A percentile compares a stretch with the other conserved stretches of the same genome.
Evolutionary conservation across 2,113 vertebrate species (phyloP).

Genomic region (Myotis brandtii): DNA sequence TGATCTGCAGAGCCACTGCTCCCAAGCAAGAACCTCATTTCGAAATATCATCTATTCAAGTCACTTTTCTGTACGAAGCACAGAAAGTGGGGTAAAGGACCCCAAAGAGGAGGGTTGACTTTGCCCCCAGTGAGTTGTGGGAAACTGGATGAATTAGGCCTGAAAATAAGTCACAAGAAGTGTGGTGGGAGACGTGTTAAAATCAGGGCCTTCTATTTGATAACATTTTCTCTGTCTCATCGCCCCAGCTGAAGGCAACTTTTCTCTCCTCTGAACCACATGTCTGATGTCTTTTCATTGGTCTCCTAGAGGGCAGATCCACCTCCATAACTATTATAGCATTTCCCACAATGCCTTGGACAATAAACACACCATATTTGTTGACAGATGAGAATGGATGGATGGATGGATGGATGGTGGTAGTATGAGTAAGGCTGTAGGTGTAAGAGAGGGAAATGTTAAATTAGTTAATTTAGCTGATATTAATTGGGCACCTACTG

Average conservation of each 20-base stretch:
- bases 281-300: not conserved
- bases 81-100: not conserved
- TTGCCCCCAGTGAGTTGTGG: not conserved
- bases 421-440: not conserved
- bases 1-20: not conserved
- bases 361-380: not conserved
- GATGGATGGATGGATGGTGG: not conserved
- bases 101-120: not conserved
- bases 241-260: accelerated
- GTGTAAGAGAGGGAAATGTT: not conserved
- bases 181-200: not conserved
- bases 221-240: not conserved
- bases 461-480: not conserved
- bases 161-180: not conserved
- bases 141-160: not conserved
- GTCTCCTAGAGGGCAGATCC: not conserved
- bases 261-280: not conserved
- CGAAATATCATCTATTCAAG: not conserved
- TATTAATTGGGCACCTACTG: not conserved
- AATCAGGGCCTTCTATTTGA: not conserved
- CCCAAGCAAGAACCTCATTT: not conserved
- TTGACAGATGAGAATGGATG: not conserved
- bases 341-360: not conserved
- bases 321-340: not conserved
- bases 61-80: not conserved